Evolutionary conservation across 2,888 invertebrate genomes (phyloP).

Genomic region (Mantis religiosa): DNA sequence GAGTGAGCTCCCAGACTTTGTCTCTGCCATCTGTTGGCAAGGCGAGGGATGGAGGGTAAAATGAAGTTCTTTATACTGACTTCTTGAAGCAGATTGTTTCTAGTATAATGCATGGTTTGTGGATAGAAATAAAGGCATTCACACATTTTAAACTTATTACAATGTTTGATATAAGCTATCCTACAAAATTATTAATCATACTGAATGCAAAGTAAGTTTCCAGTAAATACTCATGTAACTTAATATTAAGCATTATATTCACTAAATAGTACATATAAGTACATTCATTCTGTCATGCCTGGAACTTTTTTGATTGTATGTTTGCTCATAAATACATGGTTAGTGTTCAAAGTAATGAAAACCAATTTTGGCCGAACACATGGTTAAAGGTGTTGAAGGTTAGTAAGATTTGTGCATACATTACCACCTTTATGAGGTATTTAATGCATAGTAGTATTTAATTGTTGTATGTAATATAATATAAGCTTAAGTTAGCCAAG

Average conservation of each 20-base stretch:
- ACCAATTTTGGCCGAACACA: neutral
- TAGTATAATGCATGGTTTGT: neutral
- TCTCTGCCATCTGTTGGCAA: no score
- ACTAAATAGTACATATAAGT: neutral
- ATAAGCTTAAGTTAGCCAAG: conserved; percentile 29
- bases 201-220: no score
- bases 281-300: neutral
- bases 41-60: no score
- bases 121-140: neutral
- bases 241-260: neutral
- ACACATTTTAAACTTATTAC: neutral
- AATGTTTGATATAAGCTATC: no score
- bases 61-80: no score
- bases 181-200: no score
- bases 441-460: neutral
- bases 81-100: no score
- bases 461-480: neutral
- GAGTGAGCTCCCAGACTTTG: no score
- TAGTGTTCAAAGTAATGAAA: neutral
- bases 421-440: neutral
- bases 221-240: no score
- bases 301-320: neutral
- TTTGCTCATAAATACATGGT: neutral
- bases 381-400: neutral
- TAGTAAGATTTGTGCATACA: neutral